These are phyloP conservation scores for Heterohyrax brucei DNA, from an alignment of 2,797 vertebrate genomes.

Conservation along the genomic window DNA sequence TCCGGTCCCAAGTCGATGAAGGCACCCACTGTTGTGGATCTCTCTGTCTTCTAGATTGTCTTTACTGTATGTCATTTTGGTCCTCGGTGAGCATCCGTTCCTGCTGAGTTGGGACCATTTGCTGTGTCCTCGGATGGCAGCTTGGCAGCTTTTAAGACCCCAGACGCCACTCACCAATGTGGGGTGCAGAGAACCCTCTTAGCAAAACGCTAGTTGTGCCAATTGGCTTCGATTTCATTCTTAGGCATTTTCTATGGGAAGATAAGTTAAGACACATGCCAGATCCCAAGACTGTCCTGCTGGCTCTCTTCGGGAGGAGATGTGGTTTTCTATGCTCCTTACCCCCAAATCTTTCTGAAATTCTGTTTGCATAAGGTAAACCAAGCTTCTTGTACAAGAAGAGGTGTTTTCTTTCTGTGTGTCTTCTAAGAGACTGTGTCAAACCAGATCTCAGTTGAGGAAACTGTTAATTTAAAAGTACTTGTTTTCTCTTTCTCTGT, in stretches of 20 bases:
- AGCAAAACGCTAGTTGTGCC: too few species aligned
- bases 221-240: too few species aligned
- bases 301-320: background rate
- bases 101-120: too few species aligned
- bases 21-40: too few species aligned
- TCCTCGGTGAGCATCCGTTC: too few species aligned
- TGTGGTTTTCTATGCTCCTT: background rate
- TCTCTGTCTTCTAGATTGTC: too few species aligned
- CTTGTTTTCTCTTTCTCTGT: background rate
- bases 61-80: too few species aligned
- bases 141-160: too few species aligned
- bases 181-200: too few species aligned
- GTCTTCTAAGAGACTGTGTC: background rate
- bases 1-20: too few species aligned
- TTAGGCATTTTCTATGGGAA: background rate
- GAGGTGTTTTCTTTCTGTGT: background rate
- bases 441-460: background rate
- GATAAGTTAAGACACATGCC: background rate
- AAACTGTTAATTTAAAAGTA: slow-evolving; percentile 49
- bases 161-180: too few species aligned
- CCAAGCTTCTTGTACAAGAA: background rate
- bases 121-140: too few species aligned
- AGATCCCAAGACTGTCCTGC: background rate
- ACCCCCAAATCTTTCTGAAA: background rate
- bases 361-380: background rate